Evolutionary conservation across 2,797 vertebrate species (phyloP).

Genomic region (Nothura maculosa): DNA sequence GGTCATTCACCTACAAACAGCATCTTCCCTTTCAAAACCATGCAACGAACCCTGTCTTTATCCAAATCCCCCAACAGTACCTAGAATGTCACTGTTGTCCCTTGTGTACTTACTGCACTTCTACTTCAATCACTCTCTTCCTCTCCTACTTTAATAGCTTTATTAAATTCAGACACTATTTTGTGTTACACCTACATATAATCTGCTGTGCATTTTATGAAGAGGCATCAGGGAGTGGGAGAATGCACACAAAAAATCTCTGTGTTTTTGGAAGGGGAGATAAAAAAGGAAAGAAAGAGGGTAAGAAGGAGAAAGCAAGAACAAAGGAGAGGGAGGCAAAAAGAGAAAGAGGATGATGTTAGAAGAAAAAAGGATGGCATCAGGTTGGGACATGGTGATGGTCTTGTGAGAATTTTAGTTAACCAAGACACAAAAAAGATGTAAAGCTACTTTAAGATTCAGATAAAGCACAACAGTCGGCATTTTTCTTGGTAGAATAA

Average conservation of each 20-base stretch:
- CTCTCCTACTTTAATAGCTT: neutral
- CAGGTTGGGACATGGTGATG: neutral
- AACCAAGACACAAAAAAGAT: neutral
- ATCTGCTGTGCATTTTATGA: neutral
- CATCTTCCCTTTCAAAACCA: constrained; percentile 20
- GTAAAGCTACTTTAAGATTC: neutral
- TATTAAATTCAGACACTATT: neutral
- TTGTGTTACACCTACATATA: neutral
- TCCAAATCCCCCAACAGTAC: neutral
- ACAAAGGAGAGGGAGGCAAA: neutral
- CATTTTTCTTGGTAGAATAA: neutral
- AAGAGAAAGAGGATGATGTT: neutral
- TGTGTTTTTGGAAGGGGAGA: neutral
- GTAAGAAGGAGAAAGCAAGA: neutral
- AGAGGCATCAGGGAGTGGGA: neutral
- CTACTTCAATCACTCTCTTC: neutral
- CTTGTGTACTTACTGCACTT: neutral
- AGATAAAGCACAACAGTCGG: neutral
- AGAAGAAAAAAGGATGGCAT: neutral
- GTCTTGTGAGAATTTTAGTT: neutral
- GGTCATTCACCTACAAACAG: neutral
- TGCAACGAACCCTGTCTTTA: neutral
- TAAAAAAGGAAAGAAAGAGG: neutral
- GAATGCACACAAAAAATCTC: neutral
- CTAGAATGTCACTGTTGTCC: neutral